These are phyloP conservation scores for Calameuta pallipes DNA, from an alignment of 2,888 invertebrate species.

Conservation along the genomic window DNA sequence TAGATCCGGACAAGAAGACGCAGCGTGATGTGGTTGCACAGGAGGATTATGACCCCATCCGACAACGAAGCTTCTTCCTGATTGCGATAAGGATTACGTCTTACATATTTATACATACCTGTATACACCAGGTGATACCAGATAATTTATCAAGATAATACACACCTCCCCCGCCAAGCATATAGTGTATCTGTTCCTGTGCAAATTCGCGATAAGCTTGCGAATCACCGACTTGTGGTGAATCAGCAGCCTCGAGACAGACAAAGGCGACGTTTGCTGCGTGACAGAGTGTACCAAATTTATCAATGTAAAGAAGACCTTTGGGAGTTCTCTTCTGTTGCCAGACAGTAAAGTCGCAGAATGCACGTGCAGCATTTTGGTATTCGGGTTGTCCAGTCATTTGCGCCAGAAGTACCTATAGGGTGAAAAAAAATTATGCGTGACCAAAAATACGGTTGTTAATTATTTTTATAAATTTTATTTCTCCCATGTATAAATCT, in stretches of 20 bases:
- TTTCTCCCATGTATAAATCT: not conserved
- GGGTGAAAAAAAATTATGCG: conserved; percentile 16
- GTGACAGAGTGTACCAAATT: conserved; percentile 69
- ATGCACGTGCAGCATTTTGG: conserved; percentile 63
- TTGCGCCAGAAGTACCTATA: conserved; percentile 67
- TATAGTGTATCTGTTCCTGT: conserved; percentile 69
- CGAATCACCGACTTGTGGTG: conserved; percentile 40
- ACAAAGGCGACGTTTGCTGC: conserved; percentile 71
- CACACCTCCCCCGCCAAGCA: conserved; percentile 66
- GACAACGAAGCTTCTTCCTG: conserved; percentile 69
- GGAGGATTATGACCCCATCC: conserved; percentile 71
- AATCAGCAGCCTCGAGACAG: conserved; percentile 66
- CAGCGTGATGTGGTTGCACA: conserved; percentile 69
- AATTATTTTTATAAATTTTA: conserved; percentile 17
- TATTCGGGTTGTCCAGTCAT: conserved; percentile 65
- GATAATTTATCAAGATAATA: conserved; percentile 1
- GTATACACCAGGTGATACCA: not conserved
- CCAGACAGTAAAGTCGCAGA: conserved; percentile 68
- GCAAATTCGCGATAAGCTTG: conserved; percentile 67
- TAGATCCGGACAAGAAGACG: conserved; percentile 69
- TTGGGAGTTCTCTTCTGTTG: conserved; percentile 68
- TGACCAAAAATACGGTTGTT: not conserved
- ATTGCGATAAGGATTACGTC: not conserved
- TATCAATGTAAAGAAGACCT: conserved; percentile 69
- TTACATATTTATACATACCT: not conserved